Evolutionary conservation across 2,888 invertebrate species (phyloP).

Genomic region (Plagodis pulveraria): DNA sequence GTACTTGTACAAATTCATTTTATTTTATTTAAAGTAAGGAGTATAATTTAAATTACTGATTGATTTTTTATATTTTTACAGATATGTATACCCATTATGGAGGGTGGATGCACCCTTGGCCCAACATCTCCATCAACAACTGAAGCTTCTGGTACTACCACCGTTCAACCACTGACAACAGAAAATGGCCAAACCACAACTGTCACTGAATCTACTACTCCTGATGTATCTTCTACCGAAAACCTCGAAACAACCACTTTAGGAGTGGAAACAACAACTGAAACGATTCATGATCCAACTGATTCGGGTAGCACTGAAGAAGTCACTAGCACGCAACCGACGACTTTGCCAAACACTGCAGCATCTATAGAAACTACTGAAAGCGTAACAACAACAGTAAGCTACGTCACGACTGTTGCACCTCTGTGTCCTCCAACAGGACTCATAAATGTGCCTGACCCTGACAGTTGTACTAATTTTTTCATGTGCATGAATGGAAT

Average conservation of each 20-base stretch:
- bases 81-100: conserved; percentile 37
- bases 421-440: conserved; percentile 41
- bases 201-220: conserved; percentile 2
- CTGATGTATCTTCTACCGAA: background rate
- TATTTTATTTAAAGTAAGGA: no score
- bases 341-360: background rate
- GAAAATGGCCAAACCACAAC: background rate
- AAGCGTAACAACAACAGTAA: conserved; percentile 6
- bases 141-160: background rate
- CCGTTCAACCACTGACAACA: conserved; percentile 5
- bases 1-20: no score
- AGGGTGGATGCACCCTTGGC: conserved; percentile 38
- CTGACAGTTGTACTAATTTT: conserved; percentile 42
- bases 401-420: conserved; percentile 5
- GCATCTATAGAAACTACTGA: background rate
- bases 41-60: no score
- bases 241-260: background rate
- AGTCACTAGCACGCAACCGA: background rate
- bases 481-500: conserved; percentile 50
- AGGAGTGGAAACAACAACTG: background rate
- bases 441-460: conserved; percentile 49
- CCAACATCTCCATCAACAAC: background rate
- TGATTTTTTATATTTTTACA: conserved; percentile 17
- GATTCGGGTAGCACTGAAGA: background rate
- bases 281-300: background rate